Base-by-base conservation (phyloP, 2,797 vertebrate genomes). In the Acanthis flammea region DNA sequence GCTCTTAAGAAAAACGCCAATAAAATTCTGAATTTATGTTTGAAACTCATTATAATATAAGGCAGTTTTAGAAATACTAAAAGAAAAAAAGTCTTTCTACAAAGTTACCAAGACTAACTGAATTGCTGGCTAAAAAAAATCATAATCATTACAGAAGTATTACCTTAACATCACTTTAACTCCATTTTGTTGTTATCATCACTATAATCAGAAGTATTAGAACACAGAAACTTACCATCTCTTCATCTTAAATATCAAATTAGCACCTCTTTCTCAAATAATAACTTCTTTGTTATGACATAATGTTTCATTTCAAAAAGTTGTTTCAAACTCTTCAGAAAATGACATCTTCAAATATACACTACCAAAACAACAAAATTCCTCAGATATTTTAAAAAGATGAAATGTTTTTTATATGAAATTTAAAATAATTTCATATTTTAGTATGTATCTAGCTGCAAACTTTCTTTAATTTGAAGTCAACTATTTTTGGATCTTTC, bases 211-310 rank as follows among this genome's bases (percentile, higher is more conserved):
- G 31, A 62, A 60, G 50, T 47, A 88, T 55, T 60, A 80, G 42
- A 88, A 47, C 4, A 35, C 24, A 44, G 41, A 79, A 90, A 86
- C 61, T 92, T 90, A 95, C 68, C 61, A 37, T 42, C 48, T 86
- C 66, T 83, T 92, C 53, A 86, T 80, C 80, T 67, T 70, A 74
- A 68, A 47, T 47, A 88, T 15, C 45, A 87, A 92, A 95, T 87
- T 60, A 91, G 23, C 19, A 68, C 24, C 22, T 80, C 19, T 58
- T 44, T 70, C 47, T 80, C 74, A 54, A 83, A 86, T 51, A 60
- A 41, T 15, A 74, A 63, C 12, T 70, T 76, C 8, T 12, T 30
- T 84, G 25, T 37, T 48, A 83, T 18, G 47, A 77, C 41, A 61
- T 14, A 41, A 5, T 17, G 66, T 84, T 66, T 53, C 13, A 72